A percentile compares a stretch with the other conserved stretches of the same genome.
Conservation (phyloP, 2,888 invertebrate genomes). For the Autographa gamma region DNA sequence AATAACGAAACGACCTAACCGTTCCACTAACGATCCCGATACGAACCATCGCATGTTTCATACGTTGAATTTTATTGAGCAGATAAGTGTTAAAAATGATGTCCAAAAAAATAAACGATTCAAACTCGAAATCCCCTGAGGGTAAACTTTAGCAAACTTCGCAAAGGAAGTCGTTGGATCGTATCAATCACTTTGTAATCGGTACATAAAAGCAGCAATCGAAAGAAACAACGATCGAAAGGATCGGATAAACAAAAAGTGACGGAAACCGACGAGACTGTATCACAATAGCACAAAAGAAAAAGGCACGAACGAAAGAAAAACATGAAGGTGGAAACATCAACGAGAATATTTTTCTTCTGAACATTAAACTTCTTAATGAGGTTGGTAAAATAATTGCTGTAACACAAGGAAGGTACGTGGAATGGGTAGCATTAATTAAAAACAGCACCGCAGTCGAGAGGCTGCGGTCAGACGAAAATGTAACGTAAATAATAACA, state of each 20-base stretch:
- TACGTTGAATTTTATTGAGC: constrained; percentile 73
- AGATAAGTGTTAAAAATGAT: constrained; percentile 68
- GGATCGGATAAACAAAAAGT: constrained; percentile 73
- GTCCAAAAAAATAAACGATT: constrained; percentile 43
- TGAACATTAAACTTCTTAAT: constrained; percentile 83
- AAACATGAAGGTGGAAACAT: constrained; percentile 67
- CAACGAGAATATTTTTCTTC: constrained; percentile 79
- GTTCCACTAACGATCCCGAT: constrained; percentile 80
- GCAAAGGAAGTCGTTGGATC: constrained; percentile 56
- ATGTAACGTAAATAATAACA: constrained; percentile 86
- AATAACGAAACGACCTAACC: constrained; percentile 76
- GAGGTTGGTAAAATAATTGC: constrained; percentile 86
- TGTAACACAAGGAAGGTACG: constrained; percentile 85
- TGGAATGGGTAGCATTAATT: constrained; percentile 83
- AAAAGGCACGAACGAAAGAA: constrained; percentile 49
- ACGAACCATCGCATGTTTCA: constrained; percentile 73
- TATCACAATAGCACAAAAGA: constrained; percentile 76
- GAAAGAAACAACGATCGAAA: constrained; percentile 68
- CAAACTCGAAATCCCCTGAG: constrained; percentile 36
- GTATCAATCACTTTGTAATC: constrained; percentile 72
- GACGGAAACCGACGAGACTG: constrained; percentile 69
- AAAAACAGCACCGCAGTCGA: constrained; percentile 80
- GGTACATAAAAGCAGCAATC: constrained; percentile 71
- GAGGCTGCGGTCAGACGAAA: constrained; percentile 80
- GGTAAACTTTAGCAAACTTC: constrained; percentile 44